These are phyloP conservation scores for Brachionus asplanchnoidis DNA, from an alignment of 1,140 invertebrate genomes.

Conservation along the genomic window DNA sequence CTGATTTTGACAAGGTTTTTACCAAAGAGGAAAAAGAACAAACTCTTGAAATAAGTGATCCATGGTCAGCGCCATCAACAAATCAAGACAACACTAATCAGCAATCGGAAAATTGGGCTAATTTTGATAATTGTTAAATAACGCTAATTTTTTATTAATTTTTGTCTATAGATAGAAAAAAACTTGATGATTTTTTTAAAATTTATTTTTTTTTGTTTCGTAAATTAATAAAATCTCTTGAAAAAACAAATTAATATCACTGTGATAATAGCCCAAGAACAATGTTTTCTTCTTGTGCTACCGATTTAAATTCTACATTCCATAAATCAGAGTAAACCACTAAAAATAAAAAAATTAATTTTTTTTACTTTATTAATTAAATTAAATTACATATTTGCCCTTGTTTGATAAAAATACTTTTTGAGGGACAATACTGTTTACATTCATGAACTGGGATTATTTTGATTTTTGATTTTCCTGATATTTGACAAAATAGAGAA, in stretches of 20 bases:
- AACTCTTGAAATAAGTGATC: not conserved
- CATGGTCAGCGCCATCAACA: not conserved
- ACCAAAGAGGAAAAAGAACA: not conserved
- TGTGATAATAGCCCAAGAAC: not conserved
- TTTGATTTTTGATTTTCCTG: not conserved
- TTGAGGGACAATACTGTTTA: not conserved
- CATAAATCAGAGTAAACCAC: constrained; percentile 12
- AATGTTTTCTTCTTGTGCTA: not conserved
- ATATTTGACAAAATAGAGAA: not conserved
- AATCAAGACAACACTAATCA: not conserved
- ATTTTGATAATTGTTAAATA: constrained; percentile 37
- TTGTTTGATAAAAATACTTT: not conserved
- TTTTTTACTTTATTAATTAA: not conserved
- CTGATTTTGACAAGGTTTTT: constrained; percentile 11
- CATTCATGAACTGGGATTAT: not conserved
- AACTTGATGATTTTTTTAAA: not conserved
- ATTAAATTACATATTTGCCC: constrained; percentile 5
- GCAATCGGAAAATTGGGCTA: constrained; percentile 18
- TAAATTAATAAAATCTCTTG: constrained; percentile 36
- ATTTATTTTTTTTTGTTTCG: constrained; percentile 12
- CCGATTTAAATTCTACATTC: constrained; percentile 7
- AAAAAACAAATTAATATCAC: not conserved
- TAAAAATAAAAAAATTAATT: not conserved
- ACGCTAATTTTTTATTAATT: not conserved
- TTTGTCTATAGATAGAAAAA: not conserved